phyloP scores from a whole-genome alignment of 1,140 invertebrate genomes.

The Drosophila elegans region DNA sequence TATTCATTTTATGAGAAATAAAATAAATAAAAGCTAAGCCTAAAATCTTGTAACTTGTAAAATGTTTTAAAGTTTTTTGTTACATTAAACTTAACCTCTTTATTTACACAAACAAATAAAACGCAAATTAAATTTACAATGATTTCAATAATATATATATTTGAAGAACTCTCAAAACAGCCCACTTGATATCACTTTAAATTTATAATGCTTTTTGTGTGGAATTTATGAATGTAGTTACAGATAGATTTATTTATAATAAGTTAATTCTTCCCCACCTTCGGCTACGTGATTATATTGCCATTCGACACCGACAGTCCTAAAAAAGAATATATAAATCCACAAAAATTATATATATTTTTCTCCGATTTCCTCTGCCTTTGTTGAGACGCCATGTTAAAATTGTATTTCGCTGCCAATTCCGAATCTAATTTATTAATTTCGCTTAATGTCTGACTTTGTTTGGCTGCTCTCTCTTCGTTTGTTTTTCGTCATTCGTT shows the following conservation, averaged over 20 bases:
- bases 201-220: slow-evolving; percentile 20
- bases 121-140: too few relatives aligned
- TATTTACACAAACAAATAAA: too few relatives aligned
- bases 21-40: too few relatives aligned
- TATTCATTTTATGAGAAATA: too few relatives aligned
- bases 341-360: slow-evolving; percentile 1
- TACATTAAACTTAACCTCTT: too few relatives aligned
- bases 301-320: slow-evolving; percentile 51
- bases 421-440: slow-evolving; percentile 74
- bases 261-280: slow-evolving; percentile 26
- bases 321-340: slow-evolving; percentile 27
- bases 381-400: slow-evolving; percentile 24
- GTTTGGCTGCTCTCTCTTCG: slow-evolving; percentile 43
- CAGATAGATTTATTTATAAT: slow-evolving; percentile 33
- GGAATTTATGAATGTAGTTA: slow-evolving; percentile 15
- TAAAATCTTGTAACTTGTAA: too few relatives aligned
- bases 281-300: slow-evolving; percentile 76
- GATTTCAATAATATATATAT: too few relatives aligned
- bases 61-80: too few relatives aligned
- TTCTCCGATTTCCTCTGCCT: slow-evolving; percentile 20
- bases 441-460: slow-evolving; percentile 59
- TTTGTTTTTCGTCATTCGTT: slow-evolving; percentile 24
- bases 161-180: background rate
- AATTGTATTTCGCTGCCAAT: slow-evolving; percentile 38
- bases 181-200: slow-evolving; percentile 12